Evolutionary conservation across 2,113 vertebrate genomes (phyloP).

Genomic region (Prinia subflava): DNA sequence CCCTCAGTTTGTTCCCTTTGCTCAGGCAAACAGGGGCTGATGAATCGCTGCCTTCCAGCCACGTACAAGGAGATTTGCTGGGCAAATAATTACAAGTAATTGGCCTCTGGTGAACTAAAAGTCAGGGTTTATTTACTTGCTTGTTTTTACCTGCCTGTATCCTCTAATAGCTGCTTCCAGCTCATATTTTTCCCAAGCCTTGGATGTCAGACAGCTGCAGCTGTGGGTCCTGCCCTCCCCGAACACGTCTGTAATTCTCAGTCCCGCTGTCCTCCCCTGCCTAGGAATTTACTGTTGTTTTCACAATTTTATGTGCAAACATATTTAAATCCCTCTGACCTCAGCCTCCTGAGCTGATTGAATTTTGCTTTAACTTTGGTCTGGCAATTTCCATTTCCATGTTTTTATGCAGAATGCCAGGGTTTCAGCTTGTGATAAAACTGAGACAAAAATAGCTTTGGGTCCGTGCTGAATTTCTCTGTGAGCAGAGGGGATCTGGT

Average conservation of each 20-base stretch:
- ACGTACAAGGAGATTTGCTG: not conserved
- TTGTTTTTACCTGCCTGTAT: not conserved
- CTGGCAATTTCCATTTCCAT: not conserved
- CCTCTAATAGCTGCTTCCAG: not conserved
- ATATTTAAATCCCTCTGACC: not conserved
- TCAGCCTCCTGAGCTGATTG: not conserved
- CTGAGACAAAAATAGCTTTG: not conserved
- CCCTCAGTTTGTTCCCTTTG: accelerated
- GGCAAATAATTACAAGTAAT: not conserved
- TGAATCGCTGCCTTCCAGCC: not conserved
- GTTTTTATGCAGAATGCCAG: not conserved
- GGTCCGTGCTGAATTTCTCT: not conserved
- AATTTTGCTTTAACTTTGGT: not conserved
- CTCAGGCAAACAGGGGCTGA: not conserved
- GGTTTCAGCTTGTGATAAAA: not conserved
- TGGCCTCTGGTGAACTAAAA: not conserved
- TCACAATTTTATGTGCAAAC: not conserved
- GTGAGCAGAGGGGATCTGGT: not conserved
- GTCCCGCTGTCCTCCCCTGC: not conserved
- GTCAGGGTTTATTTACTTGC: not conserved
- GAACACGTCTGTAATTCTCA: not conserved
- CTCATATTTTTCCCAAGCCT: not conserved
- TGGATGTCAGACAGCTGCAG: not conserved
- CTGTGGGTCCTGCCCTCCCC: not conserved
- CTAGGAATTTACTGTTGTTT: not conserved